Percentiles rank a stretch among this genome's conserved stretches.
Evolutionary conservation across 2,113 vertebrate species (phyloP).

Genomic region (Anser cygnoides): DNA sequence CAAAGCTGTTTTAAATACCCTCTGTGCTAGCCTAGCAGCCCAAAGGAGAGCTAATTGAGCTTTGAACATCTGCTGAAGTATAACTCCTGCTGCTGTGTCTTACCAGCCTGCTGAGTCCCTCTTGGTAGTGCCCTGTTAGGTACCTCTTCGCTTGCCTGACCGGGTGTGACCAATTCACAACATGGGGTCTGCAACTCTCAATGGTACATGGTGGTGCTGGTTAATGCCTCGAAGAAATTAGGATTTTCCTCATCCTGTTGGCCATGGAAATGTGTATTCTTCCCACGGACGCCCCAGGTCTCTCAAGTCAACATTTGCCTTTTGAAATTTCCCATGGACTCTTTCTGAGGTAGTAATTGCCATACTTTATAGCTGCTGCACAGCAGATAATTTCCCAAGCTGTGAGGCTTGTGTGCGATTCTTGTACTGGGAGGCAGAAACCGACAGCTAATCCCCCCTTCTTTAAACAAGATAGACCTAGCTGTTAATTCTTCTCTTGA

Average conservation of each 20-base stretch:
- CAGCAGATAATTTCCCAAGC: neutral
- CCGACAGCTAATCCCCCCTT: slow-evolving; percentile 2
- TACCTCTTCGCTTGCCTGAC: no score
- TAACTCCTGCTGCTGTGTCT: neutral
- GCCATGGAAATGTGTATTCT: neutral
- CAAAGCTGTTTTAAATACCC: neutral
- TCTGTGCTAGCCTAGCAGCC: neutral
- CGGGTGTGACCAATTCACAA: fast-evolving
- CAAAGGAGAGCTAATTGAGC: neutral
- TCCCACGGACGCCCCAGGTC: neutral
- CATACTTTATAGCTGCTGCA: neutral
- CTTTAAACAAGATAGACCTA: slow-evolving; percentile 21
- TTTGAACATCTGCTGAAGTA: neutral
- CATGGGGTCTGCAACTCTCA: fast-evolving
- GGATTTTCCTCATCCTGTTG: neutral
- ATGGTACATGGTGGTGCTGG: fast-evolving
- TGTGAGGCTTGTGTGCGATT: neutral
- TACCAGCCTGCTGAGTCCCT: neutral
- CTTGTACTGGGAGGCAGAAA: slow-evolving; percentile 21
- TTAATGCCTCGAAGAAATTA: neutral
- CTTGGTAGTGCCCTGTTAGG: neutral
- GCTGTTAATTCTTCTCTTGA: slow-evolving; percentile 26
- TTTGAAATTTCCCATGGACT: neutral
- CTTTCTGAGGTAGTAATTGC: neutral
- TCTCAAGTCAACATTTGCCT: neutral